Evolutionary conservation across 1,140 invertebrate genomes (phyloP), one percentile per base, ranked within the genome.

Genomic region (Camponotus floridanus): DNA sequence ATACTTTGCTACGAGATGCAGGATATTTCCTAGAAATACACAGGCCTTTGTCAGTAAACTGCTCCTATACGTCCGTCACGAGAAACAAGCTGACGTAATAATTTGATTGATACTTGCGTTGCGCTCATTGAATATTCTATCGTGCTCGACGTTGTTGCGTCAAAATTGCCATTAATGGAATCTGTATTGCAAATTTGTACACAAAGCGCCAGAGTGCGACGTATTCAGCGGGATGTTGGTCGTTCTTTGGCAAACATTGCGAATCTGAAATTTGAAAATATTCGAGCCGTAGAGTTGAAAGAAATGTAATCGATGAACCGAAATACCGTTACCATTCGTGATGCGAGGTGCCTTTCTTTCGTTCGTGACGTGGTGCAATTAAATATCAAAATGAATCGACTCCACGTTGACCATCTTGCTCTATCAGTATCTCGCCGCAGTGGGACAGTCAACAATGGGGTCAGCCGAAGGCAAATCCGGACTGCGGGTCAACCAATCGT

Each of bases 371-470:
- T 11, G 1, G n/a, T 81, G 64, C 65, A 81, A 86, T 71, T 81
- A 80, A 76, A 76, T 65, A 65, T 51, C 86, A 26, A 87, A 74
- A 64, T 36, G 51, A 55, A 73, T 62, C 68, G 57, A 78, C 33
- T 70, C 13, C 31, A 74, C 57, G 61, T 31, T 48, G 65, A 78
- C 62, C 65, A 45, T 76, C 9, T 90, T 65, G 85, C 85, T 78
- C 87, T 91, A 81, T 88, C 89, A 78, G 86, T 87, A 87, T 85
- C 78, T 51, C 91, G 88, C 86, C 90, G 26, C 26, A 94, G 92
- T 94, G 92, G 93, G 93, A 93, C 93, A 94, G 92, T 92, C 91
- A 91, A 91, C 91, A 93, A 93, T 86, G 92, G 86, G 92, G 93
- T 93, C 93, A 92, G 86, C 84, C 88, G 91, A 92, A 91, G 92